Base-by-base conservation (phyloP, 1,140 invertebrate species). In the Pseudomyrmex flavicornis region DNA sequence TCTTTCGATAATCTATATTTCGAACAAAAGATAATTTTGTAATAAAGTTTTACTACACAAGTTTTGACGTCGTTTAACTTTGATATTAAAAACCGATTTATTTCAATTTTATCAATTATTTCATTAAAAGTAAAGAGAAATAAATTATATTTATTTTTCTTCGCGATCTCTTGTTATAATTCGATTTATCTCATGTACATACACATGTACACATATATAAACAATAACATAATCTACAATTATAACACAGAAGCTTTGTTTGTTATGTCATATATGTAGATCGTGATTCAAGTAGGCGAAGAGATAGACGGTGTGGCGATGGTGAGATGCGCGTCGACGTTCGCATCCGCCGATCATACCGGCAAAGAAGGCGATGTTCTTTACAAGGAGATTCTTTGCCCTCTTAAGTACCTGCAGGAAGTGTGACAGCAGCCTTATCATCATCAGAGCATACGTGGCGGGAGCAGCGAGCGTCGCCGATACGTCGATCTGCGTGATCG, bases 221-320 rank as follows among this genome's bases (percentile, higher is more conserved):
- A 5, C 2, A 3, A 52, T 3, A 52, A 52, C 5, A 52, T 52
- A 52, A 0, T 13, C 10, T 10, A 52, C 50, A 52, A 52, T 13
- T 15, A 5, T 12, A 50, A 68, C 46, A 44, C 7, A 35, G 22
- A 62, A 56, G 3, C 13, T 22, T 17, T 17, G 20, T 50, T 17
- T 15, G n/a, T 73, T 35, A 20, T n/a, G 20, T 50, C 12, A 35
- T 10, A 17, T 7, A 13, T 17, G 48, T 73, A 97, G 95, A 97
- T 97, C 68, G 97, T 97, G 22, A 97, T 97, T 54, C 97, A 97
- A 94, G 96, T 98, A 2, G 97, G 98, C 2, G 98, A 99, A 85
- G 98, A 99, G 90, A 95, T 98, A 0, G 97, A 98, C 90, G 98
- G 98, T 10, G 98, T 98, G 95, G 97, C 98, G 62, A 98, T 98